Evolutionary conservation across 1,140 invertebrate genomes (phyloP).

Genomic region (Globodera rostochiensis): DNA sequence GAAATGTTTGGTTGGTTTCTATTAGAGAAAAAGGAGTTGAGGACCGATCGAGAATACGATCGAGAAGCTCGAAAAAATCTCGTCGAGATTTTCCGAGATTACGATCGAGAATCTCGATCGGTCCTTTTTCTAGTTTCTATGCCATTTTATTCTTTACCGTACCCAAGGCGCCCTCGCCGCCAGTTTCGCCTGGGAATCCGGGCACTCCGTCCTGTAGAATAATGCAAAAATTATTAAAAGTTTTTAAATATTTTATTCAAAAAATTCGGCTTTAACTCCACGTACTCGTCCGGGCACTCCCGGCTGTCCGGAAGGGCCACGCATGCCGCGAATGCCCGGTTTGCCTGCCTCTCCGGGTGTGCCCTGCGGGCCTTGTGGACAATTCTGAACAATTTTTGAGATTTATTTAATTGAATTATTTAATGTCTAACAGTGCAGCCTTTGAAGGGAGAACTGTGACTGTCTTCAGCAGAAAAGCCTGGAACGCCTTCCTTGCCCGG

Average conservation of each 20-base stretch:
- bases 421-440: constrained; percentile 40
- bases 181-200: constrained; percentile 26
- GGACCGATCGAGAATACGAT: too few relatives aligned
- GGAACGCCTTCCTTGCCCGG: constrained; percentile 40
- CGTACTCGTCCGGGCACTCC: constrained; percentile 44
- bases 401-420: not conserved
- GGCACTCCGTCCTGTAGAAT: constrained; percentile 15
- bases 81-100: too few relatives aligned
- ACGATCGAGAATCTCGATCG: too few relatives aligned
- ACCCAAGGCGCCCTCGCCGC: not conserved
- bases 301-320: constrained; percentile 46
- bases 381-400: constrained; percentile 34
- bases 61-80: too few relatives aligned
- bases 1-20: not conserved
- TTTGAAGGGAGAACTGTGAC: constrained; percentile 29
- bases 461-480: constrained; percentile 42
- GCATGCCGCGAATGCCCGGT: constrained; percentile 47
- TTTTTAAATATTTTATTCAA: not conserved
- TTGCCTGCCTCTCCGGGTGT: constrained; percentile 40
- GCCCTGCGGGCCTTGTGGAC: constrained; percentile 46
- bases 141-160: not conserved
- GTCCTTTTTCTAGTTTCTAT: too few relatives aligned
- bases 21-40: too few relatives aligned
- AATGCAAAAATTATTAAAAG: not conserved
- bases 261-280: constrained; percentile 8